phyloP scores from a whole-genome alignment of 2,113 vertebrate species.

The Protobothrops mucrosquamatus region DNA sequence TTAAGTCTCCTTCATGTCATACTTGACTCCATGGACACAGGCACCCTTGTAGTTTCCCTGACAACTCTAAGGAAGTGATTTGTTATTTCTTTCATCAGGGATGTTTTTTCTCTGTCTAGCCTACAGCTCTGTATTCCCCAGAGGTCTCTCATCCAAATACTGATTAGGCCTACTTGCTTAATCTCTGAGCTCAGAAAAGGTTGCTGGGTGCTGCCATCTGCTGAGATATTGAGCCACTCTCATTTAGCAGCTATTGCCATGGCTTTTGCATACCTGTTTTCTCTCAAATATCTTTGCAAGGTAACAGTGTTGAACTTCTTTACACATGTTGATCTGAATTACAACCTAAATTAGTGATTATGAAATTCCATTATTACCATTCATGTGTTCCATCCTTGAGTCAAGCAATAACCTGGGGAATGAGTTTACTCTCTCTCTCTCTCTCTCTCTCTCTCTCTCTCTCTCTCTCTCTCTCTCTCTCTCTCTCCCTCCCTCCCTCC shows the following conservation, averaged over 20 bases:
- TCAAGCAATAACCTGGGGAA: not conserved
- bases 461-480: too few relatives aligned
- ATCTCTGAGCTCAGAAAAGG: not conserved
- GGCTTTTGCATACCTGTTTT: not conserved
- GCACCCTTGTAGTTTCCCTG: not conserved
- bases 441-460: too few relatives aligned
- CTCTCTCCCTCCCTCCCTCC: too few relatives aligned
- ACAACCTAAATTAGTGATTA: not conserved
- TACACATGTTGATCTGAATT: not conserved
- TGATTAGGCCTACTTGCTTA: not conserved
- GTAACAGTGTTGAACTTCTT: not conserved
- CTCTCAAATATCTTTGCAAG: not conserved
- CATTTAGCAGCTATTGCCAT: not conserved
- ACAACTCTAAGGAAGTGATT: not conserved
- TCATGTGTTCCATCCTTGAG: not conserved
- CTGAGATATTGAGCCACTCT: not conserved
- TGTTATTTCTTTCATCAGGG: not conserved
- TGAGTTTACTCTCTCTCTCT: not conserved
- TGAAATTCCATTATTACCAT: not conserved
- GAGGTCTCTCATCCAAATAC: not conserved
- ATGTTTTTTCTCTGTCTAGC: not conserved
- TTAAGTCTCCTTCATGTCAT: not conserved
- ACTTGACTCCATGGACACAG: not conserved
- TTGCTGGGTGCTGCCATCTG: not conserved
- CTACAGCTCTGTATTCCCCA: not conserved